Percentiles rank a stretch among this genome's conserved stretches.
phyloP scores from a whole-genome alignment of 1,140 invertebrate genomes.

The Scaptomyza pallida region DNA sequence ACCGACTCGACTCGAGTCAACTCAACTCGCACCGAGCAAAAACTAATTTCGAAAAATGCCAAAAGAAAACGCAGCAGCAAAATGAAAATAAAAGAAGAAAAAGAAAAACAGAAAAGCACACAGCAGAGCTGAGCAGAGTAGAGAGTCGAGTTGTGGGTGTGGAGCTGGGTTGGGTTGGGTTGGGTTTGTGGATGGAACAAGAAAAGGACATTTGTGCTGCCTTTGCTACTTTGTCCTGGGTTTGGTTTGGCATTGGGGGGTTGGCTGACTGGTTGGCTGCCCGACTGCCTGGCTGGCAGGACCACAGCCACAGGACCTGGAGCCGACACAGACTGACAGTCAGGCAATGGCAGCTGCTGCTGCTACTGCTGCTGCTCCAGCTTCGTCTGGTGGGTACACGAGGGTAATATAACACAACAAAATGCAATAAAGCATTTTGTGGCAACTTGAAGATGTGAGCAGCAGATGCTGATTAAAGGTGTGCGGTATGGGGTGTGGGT shows the following conservation, averaged over 20 bases:
- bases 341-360: slow-evolving; percentile 34
- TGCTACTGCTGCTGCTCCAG: slow-evolving; percentile 24
- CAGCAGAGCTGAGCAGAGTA: slow-evolving; percentile 13
- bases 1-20: slow-evolving; percentile 68
- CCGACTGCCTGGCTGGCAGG: slow-evolving; percentile 27
- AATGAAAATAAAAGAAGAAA: slow-evolving; percentile 76
- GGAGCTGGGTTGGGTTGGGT: background rate
- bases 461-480: slow-evolving; percentile 83
- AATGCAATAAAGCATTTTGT: slow-evolving; percentile 83
- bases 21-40: slow-evolving; percentile 69
- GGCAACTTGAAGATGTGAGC: slow-evolving; percentile 81
- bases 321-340: slow-evolving; percentile 62
- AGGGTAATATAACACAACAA: slow-evolving; percentile 82
- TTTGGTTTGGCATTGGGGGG: slow-evolving; percentile 7
- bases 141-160: slow-evolving; percentile 3
- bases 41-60: slow-evolving; percentile 84
- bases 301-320: slow-evolving; percentile 16
- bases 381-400: slow-evolving; percentile 48
- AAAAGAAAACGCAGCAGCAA: slow-evolving; percentile 82
- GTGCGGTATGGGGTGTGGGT: slow-evolving; percentile 62
- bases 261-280: slow-evolving; percentile 21
- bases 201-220: slow-evolving; percentile 80
- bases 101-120: slow-evolving; percentile 51
- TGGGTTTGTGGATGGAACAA: slow-evolving; percentile 34
- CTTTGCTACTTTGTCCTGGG: slow-evolving; percentile 51